Base-by-base conservation (phyloP, 2,888 invertebrate genomes). In the Chrysotoxum bicinctum region DNA sequence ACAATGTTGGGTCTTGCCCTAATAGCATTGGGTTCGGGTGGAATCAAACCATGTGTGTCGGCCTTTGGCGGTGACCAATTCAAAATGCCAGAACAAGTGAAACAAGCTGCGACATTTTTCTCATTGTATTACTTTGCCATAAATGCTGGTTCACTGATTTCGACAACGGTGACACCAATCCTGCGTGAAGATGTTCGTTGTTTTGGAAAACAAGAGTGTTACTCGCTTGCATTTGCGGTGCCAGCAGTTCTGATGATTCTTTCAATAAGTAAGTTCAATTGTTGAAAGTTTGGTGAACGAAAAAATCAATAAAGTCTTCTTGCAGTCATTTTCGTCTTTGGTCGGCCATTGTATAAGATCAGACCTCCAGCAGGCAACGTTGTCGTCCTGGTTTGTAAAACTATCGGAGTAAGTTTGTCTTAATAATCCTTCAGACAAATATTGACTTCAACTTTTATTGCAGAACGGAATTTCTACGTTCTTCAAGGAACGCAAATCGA, bases 51-150 rank as follows among this genome's bases (percentile, higher is more conserved):
- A 0, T 97, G 96, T 90, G 96, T 97, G 0, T 93, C 95, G 0
- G 95, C 97, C 0, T 97, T 97, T 90, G 97, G 96, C 3, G 97
- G 96, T 0, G 97, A 97, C 91, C 97, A 96, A 90, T 96, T 96
- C 89, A 91, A 92, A 16, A 89, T 94, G 50, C 94, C 94, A 0
- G 92, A 93, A 60, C 95, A 96, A 92, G 93, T 94, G 16, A 93
- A 93, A 84, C 94, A 95, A 89, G 92, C 96, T 52, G 93, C 94
- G 0, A 92, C 94, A 32, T 97, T 96, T 92, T 97, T 97, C 90
- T 96, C 96, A 23, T 91, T 96, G 3, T 95, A 96, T 89, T 97
- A 97, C 91, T 96, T 96, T 89, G 92, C 93, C 4, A 91, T 94
- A 70, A 94, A 94, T 89, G 91, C 93, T 4, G 97, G 96, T 0